Evolutionary conservation across 2,113 vertebrate genomes (phyloP).

Genomic region (Pomatorhinus ruficollis): DNA sequence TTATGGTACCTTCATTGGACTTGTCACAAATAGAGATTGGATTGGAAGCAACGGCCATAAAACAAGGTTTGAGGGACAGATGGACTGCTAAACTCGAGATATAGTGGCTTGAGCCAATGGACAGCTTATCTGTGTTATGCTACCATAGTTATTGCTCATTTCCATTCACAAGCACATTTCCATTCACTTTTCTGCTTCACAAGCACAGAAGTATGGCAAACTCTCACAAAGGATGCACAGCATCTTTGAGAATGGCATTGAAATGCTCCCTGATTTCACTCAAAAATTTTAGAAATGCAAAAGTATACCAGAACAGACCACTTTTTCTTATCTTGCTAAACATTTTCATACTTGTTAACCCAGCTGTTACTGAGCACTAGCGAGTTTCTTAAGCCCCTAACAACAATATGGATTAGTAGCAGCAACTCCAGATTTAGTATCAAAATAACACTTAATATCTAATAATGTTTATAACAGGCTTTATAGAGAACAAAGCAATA

Average conservation of each 20-base stretch:
- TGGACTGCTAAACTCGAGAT: conserved; percentile 15
- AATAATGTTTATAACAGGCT: neutral
- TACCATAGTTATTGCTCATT: neutral
- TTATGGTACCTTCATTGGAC: neutral
- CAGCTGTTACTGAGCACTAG: neutral
- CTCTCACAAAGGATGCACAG: neutral
- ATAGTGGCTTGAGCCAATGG: neutral
- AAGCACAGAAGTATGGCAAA: neutral
- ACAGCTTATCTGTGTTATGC: neutral
- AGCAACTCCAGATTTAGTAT: neutral
- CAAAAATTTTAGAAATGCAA: neutral
- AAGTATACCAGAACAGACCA: neutral
- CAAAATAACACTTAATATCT: neutral
- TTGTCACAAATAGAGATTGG: conserved; percentile 43
- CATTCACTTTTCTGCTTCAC: neutral
- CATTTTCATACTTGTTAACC: neutral
- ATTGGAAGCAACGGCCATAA: conserved; percentile 27
- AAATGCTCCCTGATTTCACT: neutral
- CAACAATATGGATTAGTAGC: neutral
- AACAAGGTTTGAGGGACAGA: conserved; percentile 42
- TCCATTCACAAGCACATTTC: conserved; percentile 32
- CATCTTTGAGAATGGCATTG: neutral
- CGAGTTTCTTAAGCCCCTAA: neutral
- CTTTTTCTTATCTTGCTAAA: neutral
- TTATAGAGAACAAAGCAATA: neutral